These are phyloP conservation scores for Geococcyx californianus DNA, from an alignment of 2,113 vertebrate species.

Conservation along the genomic window DNA sequence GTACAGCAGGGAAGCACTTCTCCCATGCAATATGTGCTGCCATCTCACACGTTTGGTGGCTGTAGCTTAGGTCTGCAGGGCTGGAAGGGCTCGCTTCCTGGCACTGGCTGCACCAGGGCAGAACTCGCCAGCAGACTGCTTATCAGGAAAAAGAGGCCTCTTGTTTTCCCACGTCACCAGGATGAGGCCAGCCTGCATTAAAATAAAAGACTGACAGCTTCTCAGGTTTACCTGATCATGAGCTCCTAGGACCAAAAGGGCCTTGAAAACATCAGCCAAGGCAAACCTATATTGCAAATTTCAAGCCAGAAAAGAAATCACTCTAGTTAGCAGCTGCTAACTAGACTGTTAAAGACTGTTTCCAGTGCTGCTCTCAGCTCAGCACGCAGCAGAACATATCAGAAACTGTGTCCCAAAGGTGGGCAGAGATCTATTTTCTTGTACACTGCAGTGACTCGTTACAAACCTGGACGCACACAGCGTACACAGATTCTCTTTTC, in stretches of 20 bases:
- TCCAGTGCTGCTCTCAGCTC: not conserved
- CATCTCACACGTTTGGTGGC: not conserved
- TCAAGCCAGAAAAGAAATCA: not conserved
- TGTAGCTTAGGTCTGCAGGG: not conserved
- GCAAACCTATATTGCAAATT: not conserved
- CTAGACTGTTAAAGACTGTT: not conserved
- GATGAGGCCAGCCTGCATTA: not conserved
- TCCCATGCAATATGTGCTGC: not conserved
- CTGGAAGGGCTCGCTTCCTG: not conserved
- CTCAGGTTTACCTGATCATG: not conserved
- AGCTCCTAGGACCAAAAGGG: not conserved
- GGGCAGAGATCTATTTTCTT: not conserved
- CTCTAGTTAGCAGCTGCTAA: not conserved
- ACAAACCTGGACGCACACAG: not conserved
- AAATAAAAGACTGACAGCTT: not conserved
- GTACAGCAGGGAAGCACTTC: not conserved
- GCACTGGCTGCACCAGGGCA: not conserved
- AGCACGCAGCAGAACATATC: not conserved
- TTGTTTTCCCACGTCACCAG: not conserved
- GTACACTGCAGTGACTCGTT: not conserved
- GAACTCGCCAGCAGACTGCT: conserved; percentile 49
- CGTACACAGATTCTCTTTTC: not conserved
- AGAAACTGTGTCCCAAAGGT: not conserved
- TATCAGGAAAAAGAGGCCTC: conserved; percentile 27
- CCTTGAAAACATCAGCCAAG: not conserved